These are phyloP conservation scores for Pachyrhynchus sulphureomaculatus DNA, from an alignment of 1,140 invertebrate species.

Conservation along the genomic window DNA sequence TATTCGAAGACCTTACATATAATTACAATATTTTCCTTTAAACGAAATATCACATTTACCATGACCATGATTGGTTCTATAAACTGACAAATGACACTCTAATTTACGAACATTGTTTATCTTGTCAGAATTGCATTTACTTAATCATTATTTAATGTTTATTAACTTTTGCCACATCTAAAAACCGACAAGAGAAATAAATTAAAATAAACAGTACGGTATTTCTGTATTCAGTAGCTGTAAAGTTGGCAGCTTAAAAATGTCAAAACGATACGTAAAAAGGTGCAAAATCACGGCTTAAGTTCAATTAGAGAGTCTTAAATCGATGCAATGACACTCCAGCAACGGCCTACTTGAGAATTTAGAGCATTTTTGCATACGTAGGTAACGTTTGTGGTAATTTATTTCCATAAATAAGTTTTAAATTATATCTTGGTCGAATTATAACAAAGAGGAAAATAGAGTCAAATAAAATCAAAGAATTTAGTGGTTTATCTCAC, in stretches of 20 bases:
- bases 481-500: no score
- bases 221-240: constrained; percentile 21
- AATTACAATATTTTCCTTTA: no score
- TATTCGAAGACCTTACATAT: no score
- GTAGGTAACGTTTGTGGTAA: not conserved
- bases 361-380: constrained; percentile 4
- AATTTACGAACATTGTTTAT: no score
- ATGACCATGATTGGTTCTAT: no score
- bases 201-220: constrained; percentile 18
- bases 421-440: no score
- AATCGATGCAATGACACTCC: constrained; percentile 13
- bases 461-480: no score
- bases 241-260: constrained; percentile 18
- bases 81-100: no score
- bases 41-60: no score
- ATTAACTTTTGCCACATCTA: not conserved
- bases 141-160: no score
- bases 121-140: no score
- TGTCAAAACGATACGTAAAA: constrained; percentile 17
- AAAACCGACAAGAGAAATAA: constrained; percentile 2
- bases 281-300: constrained; percentile 27
- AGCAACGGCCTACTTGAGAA: not conserved
- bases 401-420: not conserved
- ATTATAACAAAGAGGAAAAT: no score
- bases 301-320: constrained; percentile 21